These are phyloP conservation scores for Ceryle rudis DNA, from an alignment of 2,797 vertebrate species.

Conservation along the genomic window DNA sequence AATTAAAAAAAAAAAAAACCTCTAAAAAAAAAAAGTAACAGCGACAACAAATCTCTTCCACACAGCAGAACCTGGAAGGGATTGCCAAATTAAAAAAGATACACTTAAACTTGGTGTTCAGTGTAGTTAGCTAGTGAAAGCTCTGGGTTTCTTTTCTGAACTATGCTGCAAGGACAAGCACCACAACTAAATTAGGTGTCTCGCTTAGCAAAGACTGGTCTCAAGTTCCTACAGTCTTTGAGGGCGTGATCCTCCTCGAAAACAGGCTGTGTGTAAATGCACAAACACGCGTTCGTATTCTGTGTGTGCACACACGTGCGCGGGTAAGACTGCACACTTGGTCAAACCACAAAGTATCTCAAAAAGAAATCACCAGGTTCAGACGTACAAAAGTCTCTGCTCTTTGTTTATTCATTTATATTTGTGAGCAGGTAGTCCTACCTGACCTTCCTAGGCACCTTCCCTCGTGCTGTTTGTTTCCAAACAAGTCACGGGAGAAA, in stretches of 20 bases:
- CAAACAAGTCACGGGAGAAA: not conserved
- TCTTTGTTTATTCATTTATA: not conserved
- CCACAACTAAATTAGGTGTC: not conserved
- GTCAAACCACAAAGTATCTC: not conserved
- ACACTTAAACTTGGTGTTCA: not conserved
- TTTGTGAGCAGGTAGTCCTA: not conserved
- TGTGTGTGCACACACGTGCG: rapidly evolving
- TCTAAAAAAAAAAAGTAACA: not conserved
- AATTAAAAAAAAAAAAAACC: too few relatives aligned
- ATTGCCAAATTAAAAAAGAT: not conserved
- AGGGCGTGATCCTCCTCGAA: not conserved
- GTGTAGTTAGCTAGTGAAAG: not conserved
- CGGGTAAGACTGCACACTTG: not conserved
- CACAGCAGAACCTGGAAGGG: not conserved
- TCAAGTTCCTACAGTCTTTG: not conserved
- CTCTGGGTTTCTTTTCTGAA: not conserved
- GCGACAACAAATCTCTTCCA: not conserved
- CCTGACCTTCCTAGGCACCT: not conserved
- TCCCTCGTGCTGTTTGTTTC: not conserved
- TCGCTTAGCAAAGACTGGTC: not conserved
- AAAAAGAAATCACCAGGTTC: not conserved
- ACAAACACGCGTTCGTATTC: not conserved
- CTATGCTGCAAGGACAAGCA: not conserved
- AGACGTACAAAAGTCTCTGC: not conserved
- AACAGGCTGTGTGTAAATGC: not conserved